phyloP scores from a whole-genome alignment of 1,140 invertebrate genomes.

The Drosophila serrata region DNA sequence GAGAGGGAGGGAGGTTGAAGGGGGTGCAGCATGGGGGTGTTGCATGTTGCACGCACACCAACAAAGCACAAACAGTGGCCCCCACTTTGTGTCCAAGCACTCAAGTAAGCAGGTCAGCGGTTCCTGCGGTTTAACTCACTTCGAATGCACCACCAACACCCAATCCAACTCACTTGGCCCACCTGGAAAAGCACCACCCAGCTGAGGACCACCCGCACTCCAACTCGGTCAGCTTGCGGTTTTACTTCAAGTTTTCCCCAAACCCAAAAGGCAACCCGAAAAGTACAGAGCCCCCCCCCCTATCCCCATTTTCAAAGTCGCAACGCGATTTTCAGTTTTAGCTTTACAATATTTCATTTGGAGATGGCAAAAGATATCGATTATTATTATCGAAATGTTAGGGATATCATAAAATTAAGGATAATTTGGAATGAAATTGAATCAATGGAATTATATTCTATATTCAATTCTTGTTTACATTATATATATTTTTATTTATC shows the following conservation, averaged over 20 bases:
- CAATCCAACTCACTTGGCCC: neutral
- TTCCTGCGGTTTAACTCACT: conserved; percentile 68
- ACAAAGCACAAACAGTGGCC: conserved; percentile 19
- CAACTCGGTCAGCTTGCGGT: conserved; percentile 61
- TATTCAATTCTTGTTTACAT: too few relatives aligned
- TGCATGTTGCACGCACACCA: conserved; percentile 78
- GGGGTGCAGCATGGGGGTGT: conserved; percentile 7
- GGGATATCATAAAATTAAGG: too few relatives aligned
- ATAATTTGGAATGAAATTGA: too few relatives aligned
- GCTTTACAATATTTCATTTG: neutral
- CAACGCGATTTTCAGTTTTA: conserved; percentile 12
- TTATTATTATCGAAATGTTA: neutral
- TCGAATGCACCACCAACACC: conserved; percentile 30
- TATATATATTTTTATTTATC: too few relatives aligned
- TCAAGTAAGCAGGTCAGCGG: conserved; percentile 80
- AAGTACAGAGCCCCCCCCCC: neutral
- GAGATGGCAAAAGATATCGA: neutral
- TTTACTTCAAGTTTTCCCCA: conserved; percentile 60
- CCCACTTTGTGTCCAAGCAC: conserved; percentile 41
- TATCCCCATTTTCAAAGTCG: neutral
- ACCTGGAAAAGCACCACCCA: conserved; percentile 7
- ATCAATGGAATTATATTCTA: too few relatives aligned
- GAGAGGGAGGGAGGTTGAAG: neutral
- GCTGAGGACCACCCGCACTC: conserved; percentile 10
- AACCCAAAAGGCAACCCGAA: conserved; percentile 11